Conservation (phyloP, 2,797 vertebrate genomes). For the Sardinella longiceps region DNA sequence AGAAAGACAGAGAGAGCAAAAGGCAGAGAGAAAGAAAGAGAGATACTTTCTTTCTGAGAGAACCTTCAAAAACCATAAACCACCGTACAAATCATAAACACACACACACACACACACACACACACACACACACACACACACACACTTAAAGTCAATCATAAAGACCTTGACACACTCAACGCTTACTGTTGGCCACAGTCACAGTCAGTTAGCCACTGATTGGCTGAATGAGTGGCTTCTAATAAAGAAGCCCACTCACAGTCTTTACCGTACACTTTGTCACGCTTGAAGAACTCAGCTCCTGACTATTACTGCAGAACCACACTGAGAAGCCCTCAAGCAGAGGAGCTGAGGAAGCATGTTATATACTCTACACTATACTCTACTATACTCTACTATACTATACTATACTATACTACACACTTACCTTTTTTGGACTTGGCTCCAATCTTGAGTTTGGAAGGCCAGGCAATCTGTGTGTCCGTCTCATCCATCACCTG, state of each 20-base stretch:
- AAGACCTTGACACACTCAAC: conserved; percentile 22
- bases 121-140: background rate
- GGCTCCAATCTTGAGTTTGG: conserved; percentile 82
- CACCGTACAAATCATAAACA: no score
- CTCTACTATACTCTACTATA: no score
- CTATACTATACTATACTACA: no score
- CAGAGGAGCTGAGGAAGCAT: background rate
- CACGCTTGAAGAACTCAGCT: background rate
- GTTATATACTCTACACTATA: no score
- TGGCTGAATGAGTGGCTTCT: no score
- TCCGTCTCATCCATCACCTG: conserved; percentile 84
- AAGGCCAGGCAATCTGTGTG: conserved; percentile 83
- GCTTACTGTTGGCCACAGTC: no score
- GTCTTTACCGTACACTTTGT: no score
- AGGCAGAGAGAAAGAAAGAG: background rate
- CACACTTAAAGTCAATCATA: background rate
- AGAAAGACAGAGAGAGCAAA: background rate
- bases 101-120: background rate
- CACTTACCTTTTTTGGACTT: conserved; percentile 83
- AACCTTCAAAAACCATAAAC: background rate
- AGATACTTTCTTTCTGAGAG: background rate
- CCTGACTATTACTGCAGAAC: background rate
- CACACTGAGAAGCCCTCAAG: background rate
- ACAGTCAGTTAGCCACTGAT: no score
- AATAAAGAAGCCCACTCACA: no score